Evolutionary conservation across 1,140 invertebrate species (phyloP).

Genomic region (Drosophila sturtevanti): DNA sequence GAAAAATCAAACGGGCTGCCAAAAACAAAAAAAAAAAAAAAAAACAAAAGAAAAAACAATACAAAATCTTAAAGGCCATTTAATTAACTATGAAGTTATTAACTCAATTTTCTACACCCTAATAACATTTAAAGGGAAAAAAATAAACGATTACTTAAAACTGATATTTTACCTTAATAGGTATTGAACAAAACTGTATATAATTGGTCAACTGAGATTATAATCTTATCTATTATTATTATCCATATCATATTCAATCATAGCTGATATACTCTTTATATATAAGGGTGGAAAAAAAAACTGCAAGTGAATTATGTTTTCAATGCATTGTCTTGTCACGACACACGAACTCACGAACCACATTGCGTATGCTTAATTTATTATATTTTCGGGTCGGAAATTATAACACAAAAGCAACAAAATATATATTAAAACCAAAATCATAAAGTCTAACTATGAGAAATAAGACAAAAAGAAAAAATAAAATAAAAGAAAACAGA

Average conservation of each 20-base stretch:
- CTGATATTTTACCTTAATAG: no score
- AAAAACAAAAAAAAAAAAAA: neutral
- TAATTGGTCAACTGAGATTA: no score
- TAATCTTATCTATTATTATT: no score
- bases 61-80: no score
- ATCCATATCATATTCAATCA: no score
- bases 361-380: slow-evolving; percentile 64
- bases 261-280: neutral
- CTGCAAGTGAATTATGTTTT: slow-evolving; percentile 55
- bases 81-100: no score
- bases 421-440: slow-evolving; percentile 10
- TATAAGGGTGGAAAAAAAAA: slow-evolving; percentile 34
- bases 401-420: slow-evolving; percentile 42
- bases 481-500: slow-evolving; percentile 17
- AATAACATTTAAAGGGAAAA: no score
- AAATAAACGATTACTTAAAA: no score
- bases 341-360: slow-evolving; percentile 15
- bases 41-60: no score
- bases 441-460: slow-evolving; percentile 25
- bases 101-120: no score
- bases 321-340: slow-evolving; percentile 48
- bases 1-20: neutral
- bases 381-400: slow-evolving; percentile 41
- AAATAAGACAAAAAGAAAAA: slow-evolving; percentile 41
- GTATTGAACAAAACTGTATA: no score